Evolutionary conservation across 2,888 invertebrate species (phyloP).

Genomic region (Phalera bucephala): DNA sequence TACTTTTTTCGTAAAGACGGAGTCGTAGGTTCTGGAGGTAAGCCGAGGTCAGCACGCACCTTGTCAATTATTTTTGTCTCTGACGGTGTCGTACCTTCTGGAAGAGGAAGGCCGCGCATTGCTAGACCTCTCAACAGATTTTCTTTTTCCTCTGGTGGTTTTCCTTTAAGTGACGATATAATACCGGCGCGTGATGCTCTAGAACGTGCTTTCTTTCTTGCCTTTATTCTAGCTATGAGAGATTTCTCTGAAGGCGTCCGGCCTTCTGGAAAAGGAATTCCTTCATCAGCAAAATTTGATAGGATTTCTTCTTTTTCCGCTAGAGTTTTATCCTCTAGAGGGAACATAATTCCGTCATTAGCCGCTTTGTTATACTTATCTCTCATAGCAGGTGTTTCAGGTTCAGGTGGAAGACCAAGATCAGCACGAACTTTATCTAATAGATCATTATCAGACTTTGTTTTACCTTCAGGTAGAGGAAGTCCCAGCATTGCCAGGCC

Average conservation of each 20-base stretch:
- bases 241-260: slow-evolving; percentile 20
- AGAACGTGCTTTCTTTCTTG: slow-evolving; percentile 25
- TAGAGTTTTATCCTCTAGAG: no score
- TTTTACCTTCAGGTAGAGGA: slow-evolving; percentile 31
- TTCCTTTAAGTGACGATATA: slow-evolving; percentile 35
- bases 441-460: slow-evolving; percentile 29
- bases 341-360: no score
- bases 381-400: slow-evolving; percentile 15
- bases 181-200: slow-evolving; percentile 18
- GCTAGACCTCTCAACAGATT: slow-evolving; percentile 32
- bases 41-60: slow-evolving; percentile 31
- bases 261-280: no score
- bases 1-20: slow-evolving; percentile 18
- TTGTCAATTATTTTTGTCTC: slow-evolving; percentile 36
- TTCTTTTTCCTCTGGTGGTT: slow-evolving; percentile 32
- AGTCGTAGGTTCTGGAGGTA: slow-evolving; percentile 36
- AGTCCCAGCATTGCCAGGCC: slow-evolving; percentile 27
- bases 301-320: no score
- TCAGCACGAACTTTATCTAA: slow-evolving; percentile 23
- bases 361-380: slow-evolving; percentile 6
- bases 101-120: slow-evolving; percentile 35
- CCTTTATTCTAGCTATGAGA: slow-evolving; percentile 16
- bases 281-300: background rate
- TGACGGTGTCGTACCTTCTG: slow-evolving; percentile 39
- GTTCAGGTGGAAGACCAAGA: slow-evolving; percentile 24